Percentiles rank a stretch among this genome's conserved stretches.
Conservation (phyloP, 2,888 invertebrate genomes). For the Xiphydria camelus region DNA sequence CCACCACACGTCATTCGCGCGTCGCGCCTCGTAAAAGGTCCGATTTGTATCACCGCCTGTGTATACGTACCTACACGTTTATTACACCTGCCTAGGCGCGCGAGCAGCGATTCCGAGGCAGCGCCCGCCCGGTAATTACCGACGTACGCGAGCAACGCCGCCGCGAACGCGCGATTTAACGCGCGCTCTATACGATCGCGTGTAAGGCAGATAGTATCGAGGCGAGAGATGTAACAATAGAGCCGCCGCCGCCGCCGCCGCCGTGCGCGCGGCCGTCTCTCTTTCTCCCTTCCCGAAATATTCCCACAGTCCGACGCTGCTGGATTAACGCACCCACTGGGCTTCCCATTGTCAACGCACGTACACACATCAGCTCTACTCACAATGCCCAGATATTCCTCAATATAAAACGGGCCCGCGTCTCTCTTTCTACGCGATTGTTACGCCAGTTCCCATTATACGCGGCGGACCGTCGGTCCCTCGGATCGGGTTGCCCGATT, state of each 20-base stretch:
- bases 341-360: constrained; percentile 45
- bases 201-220: constrained; percentile 34
- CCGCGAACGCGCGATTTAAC: constrained; percentile 27
- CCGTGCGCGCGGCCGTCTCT: constrained; percentile 3
- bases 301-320: constrained; percentile 40
- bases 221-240: constrained; percentile 2
- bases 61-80: no score
- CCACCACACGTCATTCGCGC: no score
- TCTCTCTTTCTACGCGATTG: constrained; percentile 44
- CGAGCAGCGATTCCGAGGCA: no score
- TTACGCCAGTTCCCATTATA: constrained; percentile 38
- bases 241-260: background rate
- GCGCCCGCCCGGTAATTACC: no score
- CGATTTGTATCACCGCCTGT: no score
- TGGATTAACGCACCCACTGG: constrained; percentile 43
- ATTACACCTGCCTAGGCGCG: no score
- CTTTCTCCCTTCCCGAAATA: constrained; percentile 10
- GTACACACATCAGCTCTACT: constrained; percentile 16
- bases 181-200: constrained; percentile 39
- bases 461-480: constrained; percentile 28
- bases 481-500: constrained; percentile 45
- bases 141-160: constrained; percentile 23
- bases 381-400: constrained; percentile 46
- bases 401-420: constrained; percentile 41
- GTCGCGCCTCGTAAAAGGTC: background rate